Evolutionary conservation across 2,797 vertebrate genomes (phyloP), one percentile per base, ranked within the genome.

Genomic region (Acrocephalus scirpaceus): DNA sequence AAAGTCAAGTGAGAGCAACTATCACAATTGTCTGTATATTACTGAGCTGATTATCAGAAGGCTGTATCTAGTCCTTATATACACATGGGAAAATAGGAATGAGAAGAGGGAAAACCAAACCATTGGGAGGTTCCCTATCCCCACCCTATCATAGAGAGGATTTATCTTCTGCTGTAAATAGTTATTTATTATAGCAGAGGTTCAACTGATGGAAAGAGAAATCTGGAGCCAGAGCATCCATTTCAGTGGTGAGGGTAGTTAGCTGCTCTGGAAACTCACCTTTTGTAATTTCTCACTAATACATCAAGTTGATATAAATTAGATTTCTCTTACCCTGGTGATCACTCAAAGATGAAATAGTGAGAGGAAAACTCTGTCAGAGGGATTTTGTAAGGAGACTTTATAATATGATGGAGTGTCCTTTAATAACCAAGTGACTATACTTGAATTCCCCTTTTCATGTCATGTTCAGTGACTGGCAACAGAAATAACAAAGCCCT

Each of bases 11-110:
- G 26, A 45, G 23, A 42, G 34, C 5, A 65, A 9, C 36, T 32
- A 34, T 54, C 36, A 60, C 0, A 0, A 13, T 19, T 47, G 3
- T 17, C n/a, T 72, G 4, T 23, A 3, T 34, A 38, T 54, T 48
- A n/a, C 15, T 13, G 27, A 82, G 7, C 13, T 57, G 19, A 34
- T 64, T 51, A 32, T 36, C 19, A 44, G 19, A 77, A 81, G 18
- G 3, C 1, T 77, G 5, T 34, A 13, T 34, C 6, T 61, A 48
- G 19, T 80, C 62, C 15, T 70, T n/a, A 19, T 2, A 25, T 6
- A 65, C 2, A 26, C 8, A 27, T 25, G 26, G 14, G 73, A 86
- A 77, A 77, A 8, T 0, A 44, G 4, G 7, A 56, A 44, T 12
- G 6, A 67, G 36, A 84, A 91, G 45, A 12, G 27, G 13, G n/a